A percentile compares a stretch with the other conserved stretches of the same genome.
phyloP scores from a whole-genome alignment of 1,140 invertebrate genomes.

The Trichonephila inaurata region DNA sequence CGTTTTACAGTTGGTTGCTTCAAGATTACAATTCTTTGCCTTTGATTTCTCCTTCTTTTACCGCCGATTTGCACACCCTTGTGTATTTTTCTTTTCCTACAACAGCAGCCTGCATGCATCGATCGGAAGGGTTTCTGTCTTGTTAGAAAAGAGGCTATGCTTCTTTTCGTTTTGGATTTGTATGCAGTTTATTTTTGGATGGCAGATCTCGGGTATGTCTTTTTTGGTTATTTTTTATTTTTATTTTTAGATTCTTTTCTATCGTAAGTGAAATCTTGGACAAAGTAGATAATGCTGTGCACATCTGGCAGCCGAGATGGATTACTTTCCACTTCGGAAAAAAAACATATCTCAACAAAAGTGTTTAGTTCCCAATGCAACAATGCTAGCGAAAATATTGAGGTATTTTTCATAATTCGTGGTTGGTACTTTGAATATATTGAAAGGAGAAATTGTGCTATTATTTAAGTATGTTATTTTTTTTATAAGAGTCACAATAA shows the following conservation, averaged over 20 bases:
- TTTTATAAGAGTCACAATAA: too few relatives aligned
- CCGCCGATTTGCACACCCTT: constrained; percentile 1
- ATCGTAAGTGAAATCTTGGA: constrained; percentile 18
- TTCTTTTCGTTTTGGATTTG: constrained; percentile 31
- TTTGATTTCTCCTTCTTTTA: constrained; percentile 3
- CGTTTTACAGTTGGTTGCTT: constrained; percentile 4
- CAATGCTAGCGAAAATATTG: too few relatives aligned
- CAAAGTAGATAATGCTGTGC: constrained; percentile 22
- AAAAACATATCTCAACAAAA: too few relatives aligned
- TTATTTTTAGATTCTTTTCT: background rate
- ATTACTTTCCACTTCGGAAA: background rate
- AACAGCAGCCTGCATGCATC: background rate
- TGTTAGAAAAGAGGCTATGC: background rate
- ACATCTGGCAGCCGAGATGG: constrained; percentile 14
- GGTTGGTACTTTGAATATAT: too few relatives aligned
- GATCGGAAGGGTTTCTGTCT: background rate
- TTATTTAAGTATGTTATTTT: too few relatives aligned
- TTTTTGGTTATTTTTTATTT: background rate
- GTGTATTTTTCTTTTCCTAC: background rate
- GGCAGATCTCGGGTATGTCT: background rate
- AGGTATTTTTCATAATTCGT: too few relatives aligned
- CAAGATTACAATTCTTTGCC: constrained; percentile 17
- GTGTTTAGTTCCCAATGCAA: too few relatives aligned
- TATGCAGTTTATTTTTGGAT: constrained; percentile 17
- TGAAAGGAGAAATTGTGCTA: too few relatives aligned